Evolutionary conservation across 2,888 invertebrate genomes (phyloP).

Genomic region (Alloplasta piceator): DNA sequence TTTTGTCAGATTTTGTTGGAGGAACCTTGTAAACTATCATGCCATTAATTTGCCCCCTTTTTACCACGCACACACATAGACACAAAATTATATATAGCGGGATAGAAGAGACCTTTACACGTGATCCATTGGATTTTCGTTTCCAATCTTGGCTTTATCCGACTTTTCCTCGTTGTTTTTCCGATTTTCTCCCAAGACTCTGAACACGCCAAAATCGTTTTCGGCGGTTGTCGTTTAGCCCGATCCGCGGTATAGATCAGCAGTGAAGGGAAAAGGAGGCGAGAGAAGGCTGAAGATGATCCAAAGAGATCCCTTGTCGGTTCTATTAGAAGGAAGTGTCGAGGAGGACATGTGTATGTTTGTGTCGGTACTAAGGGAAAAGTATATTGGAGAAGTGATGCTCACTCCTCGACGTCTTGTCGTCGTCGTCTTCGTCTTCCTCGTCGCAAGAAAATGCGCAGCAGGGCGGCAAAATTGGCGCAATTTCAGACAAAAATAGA

Average conservation of each 20-base stretch:
- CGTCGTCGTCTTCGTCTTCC: constrained; percentile 11
- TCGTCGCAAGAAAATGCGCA: constrained; percentile 28
- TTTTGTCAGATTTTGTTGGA: too few relatives aligned
- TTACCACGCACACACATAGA: too few relatives aligned
- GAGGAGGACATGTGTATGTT: constrained; percentile 5
- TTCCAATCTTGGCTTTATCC: constrained; percentile 24
- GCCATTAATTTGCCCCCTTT: too few relatives aligned
- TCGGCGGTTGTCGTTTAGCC: background rate
- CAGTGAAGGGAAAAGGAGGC: background rate
- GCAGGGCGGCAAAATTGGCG: constrained; percentile 63
- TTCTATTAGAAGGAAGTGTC: constrained; percentile 52
- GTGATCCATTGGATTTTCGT: too few relatives aligned
- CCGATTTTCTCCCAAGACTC: background rate
- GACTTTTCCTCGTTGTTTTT: constrained; percentile 16
- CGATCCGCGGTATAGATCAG: constrained; percentile 1
- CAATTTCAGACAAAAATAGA: constrained; percentile 68
- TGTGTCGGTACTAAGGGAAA: constrained; percentile 8
- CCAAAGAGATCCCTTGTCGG: constrained; percentile 26
- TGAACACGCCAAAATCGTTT: background rate
- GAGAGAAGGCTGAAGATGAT: constrained; percentile 28
- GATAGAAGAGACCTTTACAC: too few relatives aligned
- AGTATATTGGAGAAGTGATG: constrained; percentile 20
- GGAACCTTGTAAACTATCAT: too few relatives aligned
- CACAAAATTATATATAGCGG: too few relatives aligned
- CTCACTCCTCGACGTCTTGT: constrained; percentile 25